These are phyloP conservation scores for Mastomys coucha DNA, from an alignment of 2,113 vertebrate genomes.

Conservation along the genomic window DNA sequence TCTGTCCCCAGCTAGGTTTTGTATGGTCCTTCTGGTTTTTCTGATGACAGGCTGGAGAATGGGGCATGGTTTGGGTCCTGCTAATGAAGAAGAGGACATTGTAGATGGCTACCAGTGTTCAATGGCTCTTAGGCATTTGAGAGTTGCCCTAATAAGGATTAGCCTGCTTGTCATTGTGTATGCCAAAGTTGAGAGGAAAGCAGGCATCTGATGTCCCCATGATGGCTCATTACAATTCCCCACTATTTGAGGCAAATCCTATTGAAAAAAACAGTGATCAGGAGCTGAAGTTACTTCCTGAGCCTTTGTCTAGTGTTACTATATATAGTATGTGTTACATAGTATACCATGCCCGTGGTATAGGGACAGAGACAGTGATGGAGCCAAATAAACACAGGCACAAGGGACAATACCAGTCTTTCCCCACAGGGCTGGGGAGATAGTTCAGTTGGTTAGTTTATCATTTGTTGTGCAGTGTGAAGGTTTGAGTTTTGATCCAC, in stretches of 20 bases:
- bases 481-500: neutral
- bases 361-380: neutral
- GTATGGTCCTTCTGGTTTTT: neutral
- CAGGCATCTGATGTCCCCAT: fast-evolving
- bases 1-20: neutral
- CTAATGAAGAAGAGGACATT: too few relatives aligned
- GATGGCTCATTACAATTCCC: too few relatives aligned
- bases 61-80: fast-evolving
- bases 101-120: fast-evolving
- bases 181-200: fast-evolving
- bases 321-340: too few relatives aligned
- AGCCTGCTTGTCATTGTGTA: fast-evolving
- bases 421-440: neutral
- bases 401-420: neutral
- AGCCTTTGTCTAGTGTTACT: fast-evolving
- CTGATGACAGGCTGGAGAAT: neutral
- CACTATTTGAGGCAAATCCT: neutral
- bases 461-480: neutral
- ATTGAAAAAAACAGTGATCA: fast-evolving
- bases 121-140: too few relatives aligned
- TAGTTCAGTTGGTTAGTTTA: neutral
- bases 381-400: neutral
- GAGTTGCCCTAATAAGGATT: neutral
- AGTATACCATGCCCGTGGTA: neutral
- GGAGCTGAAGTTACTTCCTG: fast-evolving